Base-by-base conservation (phyloP, 2,113 vertebrate genomes). In the Nesoenas mayeri region DNA sequence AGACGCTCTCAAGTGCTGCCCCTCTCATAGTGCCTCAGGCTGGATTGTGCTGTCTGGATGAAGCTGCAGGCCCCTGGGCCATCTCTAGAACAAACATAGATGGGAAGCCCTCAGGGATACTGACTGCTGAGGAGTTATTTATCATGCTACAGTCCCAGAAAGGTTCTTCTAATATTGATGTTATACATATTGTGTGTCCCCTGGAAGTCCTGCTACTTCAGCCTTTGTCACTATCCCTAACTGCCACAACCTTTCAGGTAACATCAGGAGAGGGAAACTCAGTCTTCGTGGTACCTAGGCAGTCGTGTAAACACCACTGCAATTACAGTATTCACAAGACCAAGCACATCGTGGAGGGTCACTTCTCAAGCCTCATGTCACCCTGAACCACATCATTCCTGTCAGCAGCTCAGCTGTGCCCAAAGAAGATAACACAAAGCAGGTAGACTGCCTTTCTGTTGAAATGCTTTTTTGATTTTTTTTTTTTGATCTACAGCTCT, bases 51-150 rank as follows among this genome's bases (percentile, higher is more conserved):
- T 54, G 12, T 12, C 3, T 9, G 2, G 56, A 79, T 75, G 31
- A 50, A 85, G 48, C 53, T 32, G 15, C 62, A 82, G 74, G 34
- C 29, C 79, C 53, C 53, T 71, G 42, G 79, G 85, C 85, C 38
- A 14, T 29, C 53, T 66, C 61, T 47, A 42, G 24, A 74, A 10
- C 0, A 0, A 2, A 1, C 14, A 18, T 62, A 65, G 48, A 48
- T 47, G 34, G 32, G 62, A 88, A 82, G 13, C 48, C 85, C 34
- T 71, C 42, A 34, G 62, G 74, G 57, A 64, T n/a, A n/a, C 15
- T 0, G 0, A 12, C n/a, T 56, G 51, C 88, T 58, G 17, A 44
- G 71, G 36, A 62, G 21, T 40, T 47, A 47, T 18, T 47, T 47
- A 47, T 47, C 65, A 74, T 73, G 32, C 48, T 81, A 8, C 57